phyloP scores from a whole-genome alignment of 2,888 invertebrate genomes.

The Rapana venosa region DNA sequence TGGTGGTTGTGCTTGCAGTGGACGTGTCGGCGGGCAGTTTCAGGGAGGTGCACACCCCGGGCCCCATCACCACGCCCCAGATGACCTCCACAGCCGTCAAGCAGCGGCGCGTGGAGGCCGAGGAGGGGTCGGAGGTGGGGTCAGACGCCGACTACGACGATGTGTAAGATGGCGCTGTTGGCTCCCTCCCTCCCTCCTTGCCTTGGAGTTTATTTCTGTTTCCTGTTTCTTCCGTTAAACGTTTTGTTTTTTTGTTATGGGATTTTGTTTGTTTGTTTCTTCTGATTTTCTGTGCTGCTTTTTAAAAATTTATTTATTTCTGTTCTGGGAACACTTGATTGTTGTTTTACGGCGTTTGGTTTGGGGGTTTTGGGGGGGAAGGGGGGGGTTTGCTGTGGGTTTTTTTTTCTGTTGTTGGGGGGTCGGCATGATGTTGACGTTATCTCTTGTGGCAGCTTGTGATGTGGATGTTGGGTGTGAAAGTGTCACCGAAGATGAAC shows the following conservation, averaged over 20 bases:
- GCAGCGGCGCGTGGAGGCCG: slow-evolving; percentile 63
- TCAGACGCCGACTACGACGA: slow-evolving; percentile 69
- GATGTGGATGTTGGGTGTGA: too few species aligned
- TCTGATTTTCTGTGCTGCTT: neutral
- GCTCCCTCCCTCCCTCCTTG: neutral
- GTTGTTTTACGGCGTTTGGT: too few species aligned
- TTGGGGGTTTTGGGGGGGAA: neutral
- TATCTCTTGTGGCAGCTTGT: neutral
- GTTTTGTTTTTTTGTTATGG: neutral
- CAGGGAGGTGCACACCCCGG: slow-evolving; percentile 59
- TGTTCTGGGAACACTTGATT: neutral
- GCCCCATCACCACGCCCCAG: slow-evolving; percentile 64
- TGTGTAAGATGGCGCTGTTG: slow-evolving; percentile 41
- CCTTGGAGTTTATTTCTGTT: neutral
- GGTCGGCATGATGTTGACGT: neutral
- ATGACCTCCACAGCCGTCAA: slow-evolving; percentile 69
- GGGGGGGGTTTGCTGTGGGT: neutral
- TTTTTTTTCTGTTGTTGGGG: neutral
- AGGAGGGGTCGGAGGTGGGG: slow-evolving; percentile 66
- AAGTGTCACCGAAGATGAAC: neutral
- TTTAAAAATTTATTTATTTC: neutral
- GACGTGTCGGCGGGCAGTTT: slow-evolving; percentile 49
- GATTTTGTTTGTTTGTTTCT: neutral
- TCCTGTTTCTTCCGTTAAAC: neutral
- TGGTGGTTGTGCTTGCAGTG: neutral